These are phyloP conservation scores for Talpa occidentalis DNA, from an alignment of 2,113 vertebrate genomes.

Conservation along the genomic window DNA sequence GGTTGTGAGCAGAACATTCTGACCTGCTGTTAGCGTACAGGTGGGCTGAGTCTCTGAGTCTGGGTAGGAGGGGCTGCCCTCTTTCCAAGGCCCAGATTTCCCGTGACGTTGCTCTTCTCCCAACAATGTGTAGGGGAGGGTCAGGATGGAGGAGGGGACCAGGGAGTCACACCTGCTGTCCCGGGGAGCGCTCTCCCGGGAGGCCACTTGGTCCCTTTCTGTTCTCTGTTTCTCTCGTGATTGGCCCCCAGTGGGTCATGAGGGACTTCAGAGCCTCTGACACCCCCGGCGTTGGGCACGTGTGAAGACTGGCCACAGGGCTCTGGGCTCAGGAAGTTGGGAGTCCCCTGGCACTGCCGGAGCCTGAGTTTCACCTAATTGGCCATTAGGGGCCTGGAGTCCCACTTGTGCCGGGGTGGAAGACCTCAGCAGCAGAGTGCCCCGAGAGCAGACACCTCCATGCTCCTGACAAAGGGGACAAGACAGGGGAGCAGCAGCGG, in stretches of 20 bases:
- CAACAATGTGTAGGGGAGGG: rapidly evolving
- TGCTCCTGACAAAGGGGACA: rapidly evolving
- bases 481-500: background rate
- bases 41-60: no score
- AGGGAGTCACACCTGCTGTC: background rate
- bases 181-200: background rate
- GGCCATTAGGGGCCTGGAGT: background rate
- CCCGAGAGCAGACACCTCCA: background rate
- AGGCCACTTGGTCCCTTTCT: background rate
- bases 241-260: background rate
- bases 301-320: no score
- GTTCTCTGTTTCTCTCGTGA: background rate
- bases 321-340: background rate
- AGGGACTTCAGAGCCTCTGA: background rate
- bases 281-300: background rate
- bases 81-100: no score
- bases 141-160: background rate
- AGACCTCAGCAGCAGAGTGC: background rate
- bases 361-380: background rate
- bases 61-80: background rate
- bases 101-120: no score
- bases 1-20: no score
- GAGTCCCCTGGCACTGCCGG: background rate
- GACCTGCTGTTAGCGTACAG: no score
- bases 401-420: background rate